These are phyloP conservation scores for Pachyramphus minor DNA, from an alignment of 2,113 vertebrate genomes.

Conservation along the genomic window DNA sequence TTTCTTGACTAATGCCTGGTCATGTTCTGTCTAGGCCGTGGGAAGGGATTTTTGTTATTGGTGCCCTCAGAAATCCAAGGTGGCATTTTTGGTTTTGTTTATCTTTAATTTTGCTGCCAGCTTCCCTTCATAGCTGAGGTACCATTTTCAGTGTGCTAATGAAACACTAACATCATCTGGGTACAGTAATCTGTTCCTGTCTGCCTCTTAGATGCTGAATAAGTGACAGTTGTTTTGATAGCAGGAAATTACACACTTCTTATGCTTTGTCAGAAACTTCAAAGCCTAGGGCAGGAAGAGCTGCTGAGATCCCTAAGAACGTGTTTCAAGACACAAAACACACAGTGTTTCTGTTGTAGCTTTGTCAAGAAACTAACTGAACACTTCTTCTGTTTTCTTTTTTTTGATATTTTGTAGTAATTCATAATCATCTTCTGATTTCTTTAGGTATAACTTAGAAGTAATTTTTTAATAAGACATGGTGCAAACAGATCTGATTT, in stretches of 20 bases:
- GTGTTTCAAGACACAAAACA: not conserved
- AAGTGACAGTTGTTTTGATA: not conserved
- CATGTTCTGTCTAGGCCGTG: not conserved
- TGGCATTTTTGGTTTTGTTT: not conserved
- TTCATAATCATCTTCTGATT: not conserved
- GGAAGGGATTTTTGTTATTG: not conserved
- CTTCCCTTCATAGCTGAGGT: not conserved
- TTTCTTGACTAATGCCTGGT: not conserved
- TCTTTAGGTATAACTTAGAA: not conserved
- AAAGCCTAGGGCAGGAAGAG: not conserved
- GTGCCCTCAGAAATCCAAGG: not conserved
- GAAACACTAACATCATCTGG: not conserved
- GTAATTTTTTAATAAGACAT: not conserved
- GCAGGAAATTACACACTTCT: not conserved
- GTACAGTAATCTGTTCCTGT: not conserved
- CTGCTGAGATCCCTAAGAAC: not conserved
- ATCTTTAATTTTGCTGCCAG: not conserved
- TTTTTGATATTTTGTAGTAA: not conserved
- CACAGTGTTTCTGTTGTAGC: not conserved
- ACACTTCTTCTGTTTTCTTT: not conserved
- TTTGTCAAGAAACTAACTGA: not conserved
- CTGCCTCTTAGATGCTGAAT: not conserved
- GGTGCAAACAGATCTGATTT: not conserved
- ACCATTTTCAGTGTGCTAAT: not conserved
- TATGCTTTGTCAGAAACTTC: not conserved